These are phyloP conservation scores for Spodoptera picta DNA, from an alignment of 2,888 invertebrate genomes.

Conservation along the genomic window DNA sequence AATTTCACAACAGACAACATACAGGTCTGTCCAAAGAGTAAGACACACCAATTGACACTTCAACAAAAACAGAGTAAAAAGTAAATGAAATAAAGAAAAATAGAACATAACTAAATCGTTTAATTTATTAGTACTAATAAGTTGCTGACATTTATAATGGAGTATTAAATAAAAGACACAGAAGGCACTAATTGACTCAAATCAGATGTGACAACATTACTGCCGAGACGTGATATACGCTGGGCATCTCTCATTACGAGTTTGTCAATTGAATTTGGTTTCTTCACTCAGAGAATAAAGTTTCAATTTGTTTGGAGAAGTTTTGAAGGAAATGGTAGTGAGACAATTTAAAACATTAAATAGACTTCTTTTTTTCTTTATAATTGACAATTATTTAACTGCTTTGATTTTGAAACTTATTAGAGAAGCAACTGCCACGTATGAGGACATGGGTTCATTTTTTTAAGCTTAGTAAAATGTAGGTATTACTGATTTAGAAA, in stretches of 20 bases:
- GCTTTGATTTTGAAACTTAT: no score
- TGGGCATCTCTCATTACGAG: conserved; percentile 40
- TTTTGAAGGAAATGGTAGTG: conserved; percentile 3
- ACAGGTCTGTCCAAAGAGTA: neutral
- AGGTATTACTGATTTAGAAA: no score
- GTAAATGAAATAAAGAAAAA: conserved; percentile 49
- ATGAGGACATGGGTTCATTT: no score
- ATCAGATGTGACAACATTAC: conserved; percentile 62
- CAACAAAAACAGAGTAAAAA: conserved; percentile 46
- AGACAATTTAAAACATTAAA: neutral
- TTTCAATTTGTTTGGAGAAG: neutral
- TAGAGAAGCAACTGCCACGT: no score
- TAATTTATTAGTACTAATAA: conserved; percentile 53
- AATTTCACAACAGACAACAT: no score
- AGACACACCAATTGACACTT: conserved; percentile 36
- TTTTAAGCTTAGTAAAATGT: no score
- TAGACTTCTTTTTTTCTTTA: conserved; percentile 19
- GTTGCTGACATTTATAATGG: conserved; percentile 45
- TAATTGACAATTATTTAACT: no score
- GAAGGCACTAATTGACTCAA: conserved; percentile 65
- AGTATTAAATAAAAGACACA: conserved; percentile 50
- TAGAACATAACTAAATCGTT: conserved; percentile 52
- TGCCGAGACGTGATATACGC: conserved; percentile 55
- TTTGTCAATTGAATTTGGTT: conserved; percentile 14
- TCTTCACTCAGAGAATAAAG: neutral